These are phyloP conservation scores for Ctenodactylus gundi DNA, from an alignment of 2,113 vertebrate species.

Conservation along the genomic window DNA sequence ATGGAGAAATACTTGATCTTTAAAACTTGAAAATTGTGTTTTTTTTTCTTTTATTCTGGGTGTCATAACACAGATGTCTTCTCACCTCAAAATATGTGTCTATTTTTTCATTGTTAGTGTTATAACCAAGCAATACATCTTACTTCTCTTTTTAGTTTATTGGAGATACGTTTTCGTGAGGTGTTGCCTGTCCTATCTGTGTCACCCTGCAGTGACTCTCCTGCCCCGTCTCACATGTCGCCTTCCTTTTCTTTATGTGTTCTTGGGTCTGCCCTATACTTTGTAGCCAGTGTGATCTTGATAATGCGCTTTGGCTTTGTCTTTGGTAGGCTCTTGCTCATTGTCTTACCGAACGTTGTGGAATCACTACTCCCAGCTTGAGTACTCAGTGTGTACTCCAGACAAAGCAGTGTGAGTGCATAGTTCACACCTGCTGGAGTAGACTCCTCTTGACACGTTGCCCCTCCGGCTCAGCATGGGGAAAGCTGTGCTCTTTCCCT, in stretches of 20 bases:
- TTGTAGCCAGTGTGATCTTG: neutral
- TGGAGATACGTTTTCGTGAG: neutral
- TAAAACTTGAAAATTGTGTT: neutral
- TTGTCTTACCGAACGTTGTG: neutral
- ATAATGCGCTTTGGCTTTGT: neutral
- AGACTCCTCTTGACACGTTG: no score
- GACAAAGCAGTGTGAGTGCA: no score
- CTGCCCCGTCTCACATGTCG: neutral
- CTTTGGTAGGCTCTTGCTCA: neutral
- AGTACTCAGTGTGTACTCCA: no score
- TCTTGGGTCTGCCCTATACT: neutral
- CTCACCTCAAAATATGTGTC: neutral
- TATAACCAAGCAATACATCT: neutral
- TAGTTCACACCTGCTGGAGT: no score
- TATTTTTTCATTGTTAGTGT: neutral
- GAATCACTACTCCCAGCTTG: neutral
- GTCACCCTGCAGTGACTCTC: neutral
- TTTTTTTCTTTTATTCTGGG: neutral
- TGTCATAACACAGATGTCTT: neutral
- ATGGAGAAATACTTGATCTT: conserved; percentile 4
- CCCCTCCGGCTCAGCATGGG: neutral
- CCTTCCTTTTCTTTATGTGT: neutral
- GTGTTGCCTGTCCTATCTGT: accelerated
- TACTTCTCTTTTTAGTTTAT: neutral
- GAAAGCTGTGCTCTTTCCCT: accelerated